Percentiles rank a stretch among this genome's conserved stretches.
Conservation (phyloP, 2,113 vertebrate genomes). For the Tricholaema leucomelas region DNA sequence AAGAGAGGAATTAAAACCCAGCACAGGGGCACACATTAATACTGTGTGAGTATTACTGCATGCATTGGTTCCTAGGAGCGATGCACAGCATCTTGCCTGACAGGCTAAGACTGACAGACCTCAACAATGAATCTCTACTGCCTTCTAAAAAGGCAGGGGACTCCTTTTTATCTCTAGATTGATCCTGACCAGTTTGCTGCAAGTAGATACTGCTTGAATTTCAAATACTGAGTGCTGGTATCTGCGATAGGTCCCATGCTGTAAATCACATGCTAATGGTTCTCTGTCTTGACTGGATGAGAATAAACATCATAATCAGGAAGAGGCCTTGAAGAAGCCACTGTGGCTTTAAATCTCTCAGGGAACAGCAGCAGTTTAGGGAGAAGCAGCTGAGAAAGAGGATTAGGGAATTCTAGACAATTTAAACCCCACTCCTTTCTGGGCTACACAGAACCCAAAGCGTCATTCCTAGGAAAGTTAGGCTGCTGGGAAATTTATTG, state of each 20-base stretch:
- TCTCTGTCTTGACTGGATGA: slow-evolving; percentile 61
- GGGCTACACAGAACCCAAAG: slow-evolving; percentile 46
- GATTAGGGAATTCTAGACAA: slow-evolving; percentile 59
- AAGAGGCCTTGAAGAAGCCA: slow-evolving; percentile 46
- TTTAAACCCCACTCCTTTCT: slow-evolving; percentile 24
- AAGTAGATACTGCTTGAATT: slow-evolving; percentile 32
- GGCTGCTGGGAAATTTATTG: slow-evolving; percentile 57
- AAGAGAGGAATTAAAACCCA: slow-evolving; percentile 27
- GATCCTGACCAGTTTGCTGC: slow-evolving; percentile 10
- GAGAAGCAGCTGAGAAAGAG: slow-evolving; percentile 20
- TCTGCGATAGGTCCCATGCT: not conserved
- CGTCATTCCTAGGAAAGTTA: slow-evolving; percentile 11
- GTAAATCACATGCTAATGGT: slow-evolving; percentile 67
- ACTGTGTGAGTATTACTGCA: not conserved
- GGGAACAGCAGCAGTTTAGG: slow-evolving; percentile 38
- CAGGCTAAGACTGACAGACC: slow-evolving; percentile 16
- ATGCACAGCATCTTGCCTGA: not conserved
- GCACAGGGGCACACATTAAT: not conserved
- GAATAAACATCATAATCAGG: slow-evolving; percentile 50
- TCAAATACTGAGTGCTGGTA: slow-evolving; percentile 11
- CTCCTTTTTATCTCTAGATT: slow-evolving; percentile 14
- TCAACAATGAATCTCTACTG: not conserved
- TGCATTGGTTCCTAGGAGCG: not conserved
- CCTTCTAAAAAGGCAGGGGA: not conserved
- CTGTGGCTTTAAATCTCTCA: slow-evolving; percentile 59